Base-by-base conservation (phyloP, 2,113 vertebrate genomes). In the Henicopernis longicauda region DNA sequence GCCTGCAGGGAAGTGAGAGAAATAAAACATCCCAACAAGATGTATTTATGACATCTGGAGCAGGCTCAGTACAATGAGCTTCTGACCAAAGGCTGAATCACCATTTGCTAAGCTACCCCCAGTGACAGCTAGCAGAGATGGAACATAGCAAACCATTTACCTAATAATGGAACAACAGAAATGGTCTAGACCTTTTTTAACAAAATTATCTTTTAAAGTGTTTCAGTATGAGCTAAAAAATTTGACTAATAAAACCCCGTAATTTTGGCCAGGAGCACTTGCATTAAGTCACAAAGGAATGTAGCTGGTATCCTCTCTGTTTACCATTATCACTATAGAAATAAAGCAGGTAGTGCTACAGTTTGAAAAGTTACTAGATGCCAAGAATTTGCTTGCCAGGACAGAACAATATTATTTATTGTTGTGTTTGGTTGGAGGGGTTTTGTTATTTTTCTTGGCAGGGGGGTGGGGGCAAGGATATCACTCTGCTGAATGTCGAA, bases 41-140 rank as follows among this genome's bases (percentile, higher is more conserved):
- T 85, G 62, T 87, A 95, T 96, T 97, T 97, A 91, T 90, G 87
- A 69, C 73, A 72, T 89, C 82, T 95, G 90, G 86, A 94, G 66
- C 67, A 77, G 50, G 9, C 82, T 96, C 58, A 77, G 40, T 79
- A 84, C 59, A 74, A 76, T 42, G 55, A 93, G 88, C 86, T 91
- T 89, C 94, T 86, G 50, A 96, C 77, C 55, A 61, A 91, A 74
- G 34, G 76, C 69, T 91, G 86, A 92, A 89, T 78, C 80, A 86
- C 89, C 59, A 31, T 82, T 94, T 90, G 36, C 82, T 74, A 38
- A 84, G 23, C 77, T 69, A 72, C 52, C 40, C 72, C 32, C 69
- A 57, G 49, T 67, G 63, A 66, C 67, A 86, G 38, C 23, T 38
- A 90, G 52, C 52, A 72, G 63, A 78, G 57, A 63, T 65, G n/a